These are phyloP conservation scores for Drosophila anomalipes DNA, from an alignment of 2,888 invertebrate species.

Conservation along the genomic window DNA sequence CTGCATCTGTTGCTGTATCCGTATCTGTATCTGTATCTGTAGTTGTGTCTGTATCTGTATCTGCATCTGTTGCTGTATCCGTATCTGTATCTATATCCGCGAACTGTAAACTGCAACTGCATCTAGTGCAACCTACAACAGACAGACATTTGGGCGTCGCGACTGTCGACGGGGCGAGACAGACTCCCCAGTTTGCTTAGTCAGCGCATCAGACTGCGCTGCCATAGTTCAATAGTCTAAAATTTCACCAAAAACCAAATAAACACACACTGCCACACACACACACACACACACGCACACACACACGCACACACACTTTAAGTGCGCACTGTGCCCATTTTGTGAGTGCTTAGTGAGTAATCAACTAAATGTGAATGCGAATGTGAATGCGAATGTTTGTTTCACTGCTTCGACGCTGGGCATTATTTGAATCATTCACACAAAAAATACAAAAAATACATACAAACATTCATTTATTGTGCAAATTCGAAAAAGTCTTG, in stretches of 20 bases:
- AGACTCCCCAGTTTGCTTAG: conserved; percentile 48
- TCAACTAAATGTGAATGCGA: conserved; percentile 43
- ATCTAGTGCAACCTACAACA: conserved; percentile 19
- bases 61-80: conserved; percentile 14
- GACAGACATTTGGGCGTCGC: conserved; percentile 75
- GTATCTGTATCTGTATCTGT: conserved; percentile 11
- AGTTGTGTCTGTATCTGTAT: conserved; percentile 3
- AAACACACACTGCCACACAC: conserved; percentile 26
- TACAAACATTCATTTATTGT: background rate
- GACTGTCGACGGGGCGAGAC: conserved; percentile 25
- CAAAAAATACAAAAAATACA: background rate
- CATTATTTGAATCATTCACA: conserved; percentile 47
- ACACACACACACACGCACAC: conserved; percentile 17
- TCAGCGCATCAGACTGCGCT: conserved; percentile 48
- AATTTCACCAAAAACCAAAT: conserved; percentile 62
- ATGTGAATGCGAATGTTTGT: conserved; percentile 17
- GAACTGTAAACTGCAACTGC: conserved; percentile 18
- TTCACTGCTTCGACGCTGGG: conserved; percentile 17
- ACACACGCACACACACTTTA: conserved; percentile 30
- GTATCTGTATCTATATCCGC: conserved; percentile 12
- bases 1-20: conserved; percentile 14
- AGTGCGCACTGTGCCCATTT: conserved; percentile 70
- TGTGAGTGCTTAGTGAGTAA: conserved; percentile 68
- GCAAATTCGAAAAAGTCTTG: background rate
- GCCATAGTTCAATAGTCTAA: conserved; percentile 76